Conservation (phyloP, 1,140 invertebrate species). For the Trachymyrmex septentrionalis region DNA sequence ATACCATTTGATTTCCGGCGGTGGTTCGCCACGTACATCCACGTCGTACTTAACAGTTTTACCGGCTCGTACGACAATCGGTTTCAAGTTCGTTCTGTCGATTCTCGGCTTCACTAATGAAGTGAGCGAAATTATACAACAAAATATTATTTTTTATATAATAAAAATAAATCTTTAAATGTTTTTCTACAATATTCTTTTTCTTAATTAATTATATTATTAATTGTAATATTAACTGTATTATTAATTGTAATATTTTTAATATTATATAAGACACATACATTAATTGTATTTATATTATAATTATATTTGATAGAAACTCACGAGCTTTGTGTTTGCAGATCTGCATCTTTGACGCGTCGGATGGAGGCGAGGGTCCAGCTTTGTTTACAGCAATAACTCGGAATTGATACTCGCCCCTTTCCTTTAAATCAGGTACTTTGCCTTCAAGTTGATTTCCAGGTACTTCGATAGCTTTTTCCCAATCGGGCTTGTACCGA, state of each 20-base stretch:
- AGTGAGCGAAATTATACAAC: constrained; percentile 67
- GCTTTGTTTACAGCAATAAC: constrained; percentile 99
- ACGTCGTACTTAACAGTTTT: constrained; percentile 97
- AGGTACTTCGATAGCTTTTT: constrained; percentile 93
- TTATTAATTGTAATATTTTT: neutral
- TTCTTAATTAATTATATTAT: neutral
- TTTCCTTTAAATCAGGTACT: constrained; percentile 95
- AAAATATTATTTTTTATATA: neutral
- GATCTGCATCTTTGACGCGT: constrained; percentile 96
- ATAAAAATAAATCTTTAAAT: constrained; percentile 26
- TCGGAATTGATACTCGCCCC: constrained; percentile 97
- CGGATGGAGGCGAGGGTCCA: constrained; percentile 96
- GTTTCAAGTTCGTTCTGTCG: constrained; percentile 97
- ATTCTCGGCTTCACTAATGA: constrained; percentile 97
- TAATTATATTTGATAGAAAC: constrained; percentile 77
- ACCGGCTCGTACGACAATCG: constrained; percentile 95
- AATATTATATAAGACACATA: neutral
- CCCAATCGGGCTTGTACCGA: constrained; percentile 92
- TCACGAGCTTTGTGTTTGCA: constrained; percentile 96
- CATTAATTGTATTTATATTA: neutral
- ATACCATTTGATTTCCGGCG: constrained; percentile 97
- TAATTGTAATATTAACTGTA: neutral
- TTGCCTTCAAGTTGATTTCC: constrained; percentile 92
- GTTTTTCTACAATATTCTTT: neutral
- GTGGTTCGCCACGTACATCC: constrained; percentile 97